phyloP scores from a whole-genome alignment of 2,113 vertebrate genomes.

The Todiramphus chloris region DNA sequence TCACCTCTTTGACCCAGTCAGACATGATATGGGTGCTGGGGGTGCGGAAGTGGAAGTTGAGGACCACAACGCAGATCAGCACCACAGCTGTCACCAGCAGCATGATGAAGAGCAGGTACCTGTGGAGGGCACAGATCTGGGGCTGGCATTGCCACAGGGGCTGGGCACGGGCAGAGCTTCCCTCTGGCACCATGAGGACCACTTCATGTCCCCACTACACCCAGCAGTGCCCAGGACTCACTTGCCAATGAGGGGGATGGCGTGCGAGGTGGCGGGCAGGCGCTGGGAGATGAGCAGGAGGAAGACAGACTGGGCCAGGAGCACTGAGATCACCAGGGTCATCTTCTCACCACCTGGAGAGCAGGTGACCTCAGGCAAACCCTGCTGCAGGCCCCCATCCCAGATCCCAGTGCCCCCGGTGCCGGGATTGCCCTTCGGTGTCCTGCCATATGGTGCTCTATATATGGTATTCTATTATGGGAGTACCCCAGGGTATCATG shows the following conservation, averaged over 20 bases:
- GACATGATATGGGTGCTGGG: constrained; percentile 95
- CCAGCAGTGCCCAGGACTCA: constrained; percentile 51
- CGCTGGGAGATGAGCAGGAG: constrained; percentile 93
- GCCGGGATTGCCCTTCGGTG: not conserved
- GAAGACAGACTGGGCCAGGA: constrained; percentile 95
- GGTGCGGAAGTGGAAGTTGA: constrained; percentile 94
- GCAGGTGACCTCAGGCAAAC: not conserved
- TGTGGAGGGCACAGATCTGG: constrained; percentile 15
- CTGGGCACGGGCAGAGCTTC: not conserved
- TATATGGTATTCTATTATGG: not conserved
- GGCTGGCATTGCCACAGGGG: not conserved
- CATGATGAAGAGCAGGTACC: constrained; percentile 97
- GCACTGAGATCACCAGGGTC: constrained; percentile 90
- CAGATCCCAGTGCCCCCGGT: not conserved
- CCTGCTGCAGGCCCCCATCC: not conserved
- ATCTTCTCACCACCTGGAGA: constrained; percentile 95
- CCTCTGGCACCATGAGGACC: not conserved
- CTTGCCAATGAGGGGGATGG: constrained; percentile 92
- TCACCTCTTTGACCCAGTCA: constrained; percentile 87
- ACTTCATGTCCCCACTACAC: accelerated
- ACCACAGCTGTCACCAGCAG: constrained; percentile 90
- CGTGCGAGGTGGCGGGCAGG: constrained; percentile 88
- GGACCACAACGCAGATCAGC: constrained; percentile 87
- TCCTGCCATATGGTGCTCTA: not conserved
- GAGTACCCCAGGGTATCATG: not conserved